A percentile compares a stretch with the other conserved stretches of the same genome.
Evolutionary conservation across 2,113 vertebrate genomes (phyloP).

Genomic region (Loxodonta africana): DNA sequence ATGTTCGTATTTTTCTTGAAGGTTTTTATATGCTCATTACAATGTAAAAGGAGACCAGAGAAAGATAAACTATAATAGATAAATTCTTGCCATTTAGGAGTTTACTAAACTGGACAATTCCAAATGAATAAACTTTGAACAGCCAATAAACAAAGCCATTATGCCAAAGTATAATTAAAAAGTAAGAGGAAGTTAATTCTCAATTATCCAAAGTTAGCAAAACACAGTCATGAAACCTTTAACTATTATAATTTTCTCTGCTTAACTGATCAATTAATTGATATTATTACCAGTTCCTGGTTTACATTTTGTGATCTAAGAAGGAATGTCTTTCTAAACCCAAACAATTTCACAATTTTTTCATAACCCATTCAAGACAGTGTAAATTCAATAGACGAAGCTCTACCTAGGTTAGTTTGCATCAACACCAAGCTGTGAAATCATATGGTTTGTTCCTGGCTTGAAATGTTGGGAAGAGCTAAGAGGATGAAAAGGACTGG

Average conservation of each 20-base stretch:
- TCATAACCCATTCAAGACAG: background rate
- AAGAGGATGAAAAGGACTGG: background rate
- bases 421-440: background rate
- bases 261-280: conserved; percentile 3
- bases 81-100: background rate
- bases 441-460: background rate
- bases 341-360: background rate
- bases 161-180: conserved; percentile 2
- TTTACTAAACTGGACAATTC: background rate
- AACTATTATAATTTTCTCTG: conserved; percentile 39
- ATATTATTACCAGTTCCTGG: background rate
- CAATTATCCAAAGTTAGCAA: conserved; percentile 28
- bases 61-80: background rate
- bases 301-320: background rate
- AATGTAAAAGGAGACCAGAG: background rate
- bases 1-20: background rate
- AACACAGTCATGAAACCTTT: conserved; percentile 43
- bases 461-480: background rate
- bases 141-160: conserved; percentile 13
- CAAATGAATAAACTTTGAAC: background rate
- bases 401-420: background rate
- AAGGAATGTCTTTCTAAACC: conserved; percentile 20
- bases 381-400: conserved; percentile 28
- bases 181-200: conserved; percentile 36
- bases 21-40: background rate